Percentiles rank a stretch among this genome's conserved stretches.
These are phyloP conservation scores for Diadegma fenestrale DNA, from an alignment of 2,888 invertebrate genomes.

Conservation along the genomic window DNA sequence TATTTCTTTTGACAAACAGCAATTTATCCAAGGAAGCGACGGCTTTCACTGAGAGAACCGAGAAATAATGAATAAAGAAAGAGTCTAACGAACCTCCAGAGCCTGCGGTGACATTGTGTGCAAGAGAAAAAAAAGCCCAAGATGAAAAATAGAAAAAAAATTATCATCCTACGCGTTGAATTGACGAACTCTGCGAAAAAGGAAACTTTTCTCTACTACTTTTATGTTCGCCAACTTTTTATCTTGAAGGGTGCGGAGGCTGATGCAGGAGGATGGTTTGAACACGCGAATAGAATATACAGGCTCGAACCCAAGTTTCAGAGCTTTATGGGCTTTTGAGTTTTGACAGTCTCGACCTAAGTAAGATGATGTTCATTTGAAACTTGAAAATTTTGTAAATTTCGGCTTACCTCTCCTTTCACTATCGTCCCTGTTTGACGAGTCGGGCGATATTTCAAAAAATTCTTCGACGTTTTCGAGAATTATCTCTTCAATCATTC, in stretches of 20 bases:
- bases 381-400: not conserved
- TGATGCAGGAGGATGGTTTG: not conserved
- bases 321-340: constrained; percentile 14
- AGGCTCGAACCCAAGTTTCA: not conserved
- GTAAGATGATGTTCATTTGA: constrained; percentile 11
- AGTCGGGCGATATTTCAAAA: not conserved
- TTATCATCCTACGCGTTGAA: constrained; percentile 26
- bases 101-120: constrained; percentile 30
- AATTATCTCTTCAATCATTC: not conserved
- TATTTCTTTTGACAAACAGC: constrained; percentile 19
- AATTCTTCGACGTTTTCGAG: not conserved
- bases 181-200: constrained; percentile 42
- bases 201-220: constrained; percentile 43
- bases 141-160: constrained; percentile 29
- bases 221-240: constrained; percentile 48
- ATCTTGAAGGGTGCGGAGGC: constrained; percentile 30
- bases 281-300: constrained; percentile 11
- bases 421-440: not conserved
- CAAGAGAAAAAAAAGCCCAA: constrained; percentile 14
- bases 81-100: constrained; percentile 13
- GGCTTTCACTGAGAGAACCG: not conserved
- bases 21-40: constrained; percentile 28
- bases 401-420: not conserved
- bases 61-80: constrained; percentile 34
- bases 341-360: constrained; percentile 6